phyloP scores from a whole-genome alignment of 2,113 vertebrate species.

The Rutilus rutilus region DNA sequence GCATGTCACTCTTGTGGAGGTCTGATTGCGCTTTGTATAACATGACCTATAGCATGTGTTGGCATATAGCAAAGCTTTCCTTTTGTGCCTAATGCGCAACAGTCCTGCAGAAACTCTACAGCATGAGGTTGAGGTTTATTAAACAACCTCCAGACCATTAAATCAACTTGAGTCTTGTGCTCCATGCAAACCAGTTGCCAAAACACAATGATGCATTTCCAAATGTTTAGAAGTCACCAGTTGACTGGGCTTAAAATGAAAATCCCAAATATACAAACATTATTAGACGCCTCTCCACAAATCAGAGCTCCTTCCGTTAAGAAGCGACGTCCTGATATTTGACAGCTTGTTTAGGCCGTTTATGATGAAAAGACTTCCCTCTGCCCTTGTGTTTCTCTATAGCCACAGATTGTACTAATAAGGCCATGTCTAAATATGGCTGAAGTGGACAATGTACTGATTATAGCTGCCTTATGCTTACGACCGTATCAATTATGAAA shows the following conservation, averaged over 20 bases:
- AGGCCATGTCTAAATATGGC: slow-evolving; percentile 31
- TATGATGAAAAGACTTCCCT: slow-evolving; percentile 23
- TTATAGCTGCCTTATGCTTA: slow-evolving; percentile 45
- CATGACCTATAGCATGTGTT: background rate
- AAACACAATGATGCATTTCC: slow-evolving; percentile 32
- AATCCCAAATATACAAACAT: slow-evolving; percentile 19
- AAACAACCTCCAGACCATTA: slow-evolving; percentile 28
- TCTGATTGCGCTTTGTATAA: background rate
- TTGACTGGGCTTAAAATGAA: slow-evolving; percentile 22
- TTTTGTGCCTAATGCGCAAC: slow-evolving; percentile 10
- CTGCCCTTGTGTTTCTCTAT: slow-evolving; percentile 44
- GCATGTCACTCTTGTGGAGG: background rate
- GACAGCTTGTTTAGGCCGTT: slow-evolving; percentile 4
- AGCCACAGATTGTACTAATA: slow-evolving; percentile 40
- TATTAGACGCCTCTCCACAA: background rate
- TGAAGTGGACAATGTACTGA: slow-evolving; percentile 45
- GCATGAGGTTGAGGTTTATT: slow-evolving; percentile 29
- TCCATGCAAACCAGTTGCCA: slow-evolving; percentile 26
- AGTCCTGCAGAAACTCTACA: slow-evolving; percentile 10
- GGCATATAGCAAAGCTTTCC: slow-evolving; percentile 17
- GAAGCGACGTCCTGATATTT: background rate
- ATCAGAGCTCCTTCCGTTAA: background rate
- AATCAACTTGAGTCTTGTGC: slow-evolving; percentile 34
- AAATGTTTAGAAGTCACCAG: slow-evolving; percentile 36
- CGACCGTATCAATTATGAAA: slow-evolving; percentile 44